Percentiles rank a stretch among this genome's conserved stretches.
phyloP scores from a whole-genome alignment of 2,797 vertebrate genomes.

The Chelon auratus region DNA sequence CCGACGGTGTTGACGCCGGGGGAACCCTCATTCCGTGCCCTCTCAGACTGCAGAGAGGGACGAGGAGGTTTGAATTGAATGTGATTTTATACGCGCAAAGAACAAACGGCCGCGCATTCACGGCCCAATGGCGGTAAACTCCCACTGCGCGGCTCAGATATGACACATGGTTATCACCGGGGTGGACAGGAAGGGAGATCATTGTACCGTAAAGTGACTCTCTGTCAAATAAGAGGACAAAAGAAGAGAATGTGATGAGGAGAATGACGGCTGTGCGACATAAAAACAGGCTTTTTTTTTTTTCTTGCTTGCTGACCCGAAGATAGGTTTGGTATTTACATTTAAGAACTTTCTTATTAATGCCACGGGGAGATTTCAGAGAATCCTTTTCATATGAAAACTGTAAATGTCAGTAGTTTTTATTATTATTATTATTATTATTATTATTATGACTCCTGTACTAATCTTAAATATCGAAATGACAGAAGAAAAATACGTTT shows the following conservation, averaged over 20 bases:
- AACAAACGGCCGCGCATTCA: conserved; percentile 22
- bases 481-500: background rate
- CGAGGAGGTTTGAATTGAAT: conserved; percentile 56
- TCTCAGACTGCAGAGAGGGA: conserved; percentile 46
- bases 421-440: background rate
- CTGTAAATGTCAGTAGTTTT: conserved; percentile 45
- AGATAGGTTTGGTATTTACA: conserved; percentile 54
- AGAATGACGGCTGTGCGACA: background rate
- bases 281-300: too few species aligned
- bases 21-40: conserved; percentile 48
- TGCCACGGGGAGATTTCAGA: conserved; percentile 13
- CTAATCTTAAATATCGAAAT: conserved; percentile 37
- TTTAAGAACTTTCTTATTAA: conserved; percentile 27
- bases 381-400: background rate
- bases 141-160: conserved; percentile 39
- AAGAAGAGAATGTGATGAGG: conserved; percentile 7
- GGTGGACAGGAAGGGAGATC: conserved; percentile 38
- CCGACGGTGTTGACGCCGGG: conserved; percentile 51
- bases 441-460: background rate
- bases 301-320: conserved; percentile 11
- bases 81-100: conserved; percentile 58
- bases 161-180: conserved; percentile 39
- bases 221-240: conserved; percentile 14
- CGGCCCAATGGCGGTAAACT: conserved; percentile 32
- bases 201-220: conserved; percentile 40